Evolutionary conservation across 2,113 vertebrate species (phyloP), one percentile per base, ranked within the genome.

Genomic region (Alligator mississippiensis): DNA sequence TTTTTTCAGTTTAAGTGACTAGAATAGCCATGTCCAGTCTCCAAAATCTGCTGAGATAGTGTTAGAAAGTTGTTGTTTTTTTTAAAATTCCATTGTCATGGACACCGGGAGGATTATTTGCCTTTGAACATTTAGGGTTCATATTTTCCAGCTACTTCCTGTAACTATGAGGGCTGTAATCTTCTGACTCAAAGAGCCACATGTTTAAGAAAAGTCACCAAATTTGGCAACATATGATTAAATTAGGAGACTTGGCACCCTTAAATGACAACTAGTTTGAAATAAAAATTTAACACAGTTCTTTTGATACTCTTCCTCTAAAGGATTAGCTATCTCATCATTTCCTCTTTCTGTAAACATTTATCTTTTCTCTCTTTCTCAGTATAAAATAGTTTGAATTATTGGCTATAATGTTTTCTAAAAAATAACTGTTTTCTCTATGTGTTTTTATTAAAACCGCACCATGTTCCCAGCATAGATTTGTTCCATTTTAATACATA

Each of bases 91-190:
- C 30, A 62, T 62, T 75, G 58, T 15, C 34, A 81, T 78, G 27
- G 80, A 2, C 22, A 70, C 25, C 5, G 7, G 28, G 28, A 21
- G 80, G 62, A 55, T 1, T 74, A 2, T 24, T 61, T 27, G 25
- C 2, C 57, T 80, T 60, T 77, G 57, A 81, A 59, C 12, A 92
- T 85, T 74, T 14, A 82, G 60, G 7, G 15, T 62, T 62, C 19
- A 62, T 0, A 0, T 10, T 80, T 87, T 83, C 78, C 61, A 0
- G 4, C 62, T 88, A 27, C 60, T 28, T 38, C 18, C 6, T 54
- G 68, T 5, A 28, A 9, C 15, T 0, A 1, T 6, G 16, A 54
- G 30, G 34, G 14, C 38, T 85, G 28, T n/a, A 75, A 28, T 64
- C 12, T 16, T 24, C 66, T 27, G n/a, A 62, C 59, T 82, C 9